Percentiles rank a stretch among this genome's conserved stretches.
These are phyloP conservation scores for Orthonyx spaldingii DNA, from an alignment of 2,113 vertebrate genomes.

Conservation along the genomic window DNA sequence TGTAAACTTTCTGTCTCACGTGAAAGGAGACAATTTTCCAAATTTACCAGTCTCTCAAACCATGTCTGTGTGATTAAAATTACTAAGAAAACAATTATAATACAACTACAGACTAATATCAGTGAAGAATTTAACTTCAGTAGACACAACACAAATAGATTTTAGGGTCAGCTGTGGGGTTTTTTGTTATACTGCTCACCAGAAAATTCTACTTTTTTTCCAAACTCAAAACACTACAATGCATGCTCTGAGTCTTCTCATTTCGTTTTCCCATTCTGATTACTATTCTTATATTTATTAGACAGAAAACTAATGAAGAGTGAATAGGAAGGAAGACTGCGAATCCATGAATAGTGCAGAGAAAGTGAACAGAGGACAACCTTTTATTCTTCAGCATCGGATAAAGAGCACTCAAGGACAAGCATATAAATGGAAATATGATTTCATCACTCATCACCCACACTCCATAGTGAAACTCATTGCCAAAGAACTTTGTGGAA, in stretches of 20 bases:
- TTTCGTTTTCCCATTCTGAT: neutral
- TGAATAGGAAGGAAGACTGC: neutral
- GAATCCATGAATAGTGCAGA: neutral
- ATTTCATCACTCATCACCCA: neutral
- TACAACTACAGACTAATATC: neutral
- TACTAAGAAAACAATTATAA: neutral
- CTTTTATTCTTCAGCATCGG: neutral
- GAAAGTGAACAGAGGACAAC: neutral
- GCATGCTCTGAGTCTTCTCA: neutral
- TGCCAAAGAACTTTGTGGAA: neutral
- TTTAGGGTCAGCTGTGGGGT: fast-evolving
- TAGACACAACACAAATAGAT: neutral
- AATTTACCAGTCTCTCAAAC: neutral
- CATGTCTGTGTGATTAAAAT: neutral
- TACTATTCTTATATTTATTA: neutral
- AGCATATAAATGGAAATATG: neutral
- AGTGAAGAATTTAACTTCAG: neutral
- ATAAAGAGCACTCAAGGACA: neutral
- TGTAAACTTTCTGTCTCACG: neutral
- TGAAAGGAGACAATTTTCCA: neutral
- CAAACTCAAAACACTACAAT: neutral
- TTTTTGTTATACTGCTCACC: neutral
- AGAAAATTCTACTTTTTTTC: neutral
- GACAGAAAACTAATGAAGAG: neutral
- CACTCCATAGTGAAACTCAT: neutral